These are phyloP conservation scores for Lycia hirtaria DNA, from an alignment of 2,888 invertebrate genomes.

Conservation along the genomic window DNA sequence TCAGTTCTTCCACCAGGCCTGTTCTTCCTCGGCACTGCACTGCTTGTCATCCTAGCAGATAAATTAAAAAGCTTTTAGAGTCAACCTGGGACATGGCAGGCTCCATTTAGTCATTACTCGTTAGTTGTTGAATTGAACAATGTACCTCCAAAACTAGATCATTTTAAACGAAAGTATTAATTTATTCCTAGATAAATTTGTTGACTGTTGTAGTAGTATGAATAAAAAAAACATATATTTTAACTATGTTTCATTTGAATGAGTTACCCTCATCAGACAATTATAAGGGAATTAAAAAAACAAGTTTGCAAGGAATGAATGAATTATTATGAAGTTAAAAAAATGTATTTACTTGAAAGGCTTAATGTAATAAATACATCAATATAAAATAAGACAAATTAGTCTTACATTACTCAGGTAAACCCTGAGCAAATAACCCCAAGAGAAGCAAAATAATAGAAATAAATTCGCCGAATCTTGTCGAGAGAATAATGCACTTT, in stretches of 20 bases:
- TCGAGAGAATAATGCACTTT: too few relatives aligned
- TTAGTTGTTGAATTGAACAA: constrained; percentile 50
- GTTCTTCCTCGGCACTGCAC: constrained; percentile 78
- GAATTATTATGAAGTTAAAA: too few relatives aligned
- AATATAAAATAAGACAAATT: constrained; percentile 9
- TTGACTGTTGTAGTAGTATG: constrained; percentile 58
- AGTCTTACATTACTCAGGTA: constrained; percentile 19
- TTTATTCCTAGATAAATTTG: constrained; percentile 60
- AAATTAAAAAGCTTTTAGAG: constrained; percentile 71
- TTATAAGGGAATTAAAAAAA: too few relatives aligned
- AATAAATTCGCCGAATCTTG: too few relatives aligned
- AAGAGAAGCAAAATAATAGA: too few relatives aligned
- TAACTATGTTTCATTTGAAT: constrained; percentile 22
- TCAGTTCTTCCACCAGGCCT: constrained; percentile 73
- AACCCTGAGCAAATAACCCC: too few relatives aligned
- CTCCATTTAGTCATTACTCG: constrained; percentile 49
- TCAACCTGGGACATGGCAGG: constrained; percentile 40
- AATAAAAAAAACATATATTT: constrained; percentile 47
- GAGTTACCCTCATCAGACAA: too few relatives aligned
- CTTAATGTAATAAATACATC: constrained; percentile 24
- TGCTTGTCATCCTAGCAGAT: constrained; percentile 77
- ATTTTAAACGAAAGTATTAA: constrained; percentile 67
- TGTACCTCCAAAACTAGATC: constrained; percentile 64
- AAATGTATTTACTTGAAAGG: constrained; percentile 25
- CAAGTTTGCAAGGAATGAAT: too few relatives aligned